Evolutionary conservation across 2,113 vertebrate genomes (phyloP).

Genomic region (Prionailurus bengalensis): DNA sequence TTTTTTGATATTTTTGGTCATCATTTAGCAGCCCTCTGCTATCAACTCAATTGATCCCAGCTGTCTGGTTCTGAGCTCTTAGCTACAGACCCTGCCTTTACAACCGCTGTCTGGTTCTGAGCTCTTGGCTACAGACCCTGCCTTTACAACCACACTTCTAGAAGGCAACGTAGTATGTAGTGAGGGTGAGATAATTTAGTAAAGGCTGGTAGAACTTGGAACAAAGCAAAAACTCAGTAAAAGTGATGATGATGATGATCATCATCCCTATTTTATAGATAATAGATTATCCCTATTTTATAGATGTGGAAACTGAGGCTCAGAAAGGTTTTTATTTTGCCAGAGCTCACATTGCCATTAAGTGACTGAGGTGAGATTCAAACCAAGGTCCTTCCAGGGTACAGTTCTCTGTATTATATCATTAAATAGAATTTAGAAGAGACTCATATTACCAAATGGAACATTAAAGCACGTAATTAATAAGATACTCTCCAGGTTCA

Average conservation of each 20-base stretch:
- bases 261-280: neutral
- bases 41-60: neutral
- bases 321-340: conserved; percentile 2
- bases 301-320: neutral
- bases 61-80: neutral
- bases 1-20: neutral
- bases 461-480: neutral
- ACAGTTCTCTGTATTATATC: neutral
- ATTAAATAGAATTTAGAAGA: neutral
- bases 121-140: neutral
- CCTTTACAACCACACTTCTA: neutral
- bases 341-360: neutral
- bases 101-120: neutral
- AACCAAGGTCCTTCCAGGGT: neutral
- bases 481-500: conserved; percentile 48
- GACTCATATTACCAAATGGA: neutral
- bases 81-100: neutral
- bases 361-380: neutral
- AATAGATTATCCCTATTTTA: neutral
- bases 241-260: neutral
- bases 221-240: neutral
- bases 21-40: neutral
- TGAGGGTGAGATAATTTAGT: neutral
- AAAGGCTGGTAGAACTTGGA: neutral
- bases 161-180: neutral